Evolutionary conservation across 2,113 vertebrate genomes (phyloP).

Genomic region (Alectura lathami): DNA sequence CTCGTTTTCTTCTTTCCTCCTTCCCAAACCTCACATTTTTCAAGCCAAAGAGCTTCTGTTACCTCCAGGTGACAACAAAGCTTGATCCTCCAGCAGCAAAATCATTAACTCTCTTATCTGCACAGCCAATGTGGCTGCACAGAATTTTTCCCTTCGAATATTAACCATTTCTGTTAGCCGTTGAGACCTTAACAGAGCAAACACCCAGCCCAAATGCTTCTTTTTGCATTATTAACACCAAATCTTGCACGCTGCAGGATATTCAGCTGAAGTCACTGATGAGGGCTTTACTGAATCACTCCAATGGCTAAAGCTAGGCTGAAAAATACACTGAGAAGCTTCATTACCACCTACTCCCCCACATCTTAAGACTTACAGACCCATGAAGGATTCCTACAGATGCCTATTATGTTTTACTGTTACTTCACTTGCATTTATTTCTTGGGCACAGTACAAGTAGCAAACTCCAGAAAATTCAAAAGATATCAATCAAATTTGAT

Average conservation of each 20-base stretch:
- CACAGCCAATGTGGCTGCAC: fast-evolving
- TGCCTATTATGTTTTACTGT: neutral
- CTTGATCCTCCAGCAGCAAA: neutral
- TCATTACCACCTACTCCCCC: neutral
- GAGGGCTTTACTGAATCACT: neutral
- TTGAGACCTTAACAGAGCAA: neutral
- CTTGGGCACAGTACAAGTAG: neutral
- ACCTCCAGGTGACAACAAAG: neutral
- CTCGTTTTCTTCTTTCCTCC: neutral
- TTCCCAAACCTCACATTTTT: neutral
- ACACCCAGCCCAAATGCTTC: neutral
- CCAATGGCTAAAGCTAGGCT: neutral
- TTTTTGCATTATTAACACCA: neutral
- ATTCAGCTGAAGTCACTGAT: neutral
- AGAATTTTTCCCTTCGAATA: neutral
- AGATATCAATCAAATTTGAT: neutral
- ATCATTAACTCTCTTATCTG: neutral
- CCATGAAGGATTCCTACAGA: neutral
- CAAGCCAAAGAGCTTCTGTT: neutral
- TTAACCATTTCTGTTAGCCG: neutral
- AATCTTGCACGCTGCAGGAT: neutral
- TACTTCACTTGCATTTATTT: neutral
- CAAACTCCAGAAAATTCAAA: neutral
- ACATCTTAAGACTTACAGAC: neutral
- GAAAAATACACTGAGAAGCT: neutral